Evolutionary conservation across 2,797 vertebrate species (phyloP).

Genomic region (Rousettus madagascariensis): DNA sequence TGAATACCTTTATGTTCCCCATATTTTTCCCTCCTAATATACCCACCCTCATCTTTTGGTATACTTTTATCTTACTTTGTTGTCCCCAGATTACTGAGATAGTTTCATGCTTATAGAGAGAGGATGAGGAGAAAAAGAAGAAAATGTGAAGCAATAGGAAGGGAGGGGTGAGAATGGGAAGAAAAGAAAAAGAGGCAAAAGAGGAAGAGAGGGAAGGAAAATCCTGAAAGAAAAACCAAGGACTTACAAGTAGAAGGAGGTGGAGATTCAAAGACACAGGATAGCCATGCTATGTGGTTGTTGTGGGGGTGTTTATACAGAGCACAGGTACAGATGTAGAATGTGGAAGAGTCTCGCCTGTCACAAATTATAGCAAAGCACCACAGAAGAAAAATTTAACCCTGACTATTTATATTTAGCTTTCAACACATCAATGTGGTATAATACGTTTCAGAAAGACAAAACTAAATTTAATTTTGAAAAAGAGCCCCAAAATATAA

Average conservation of each 20-base stretch:
- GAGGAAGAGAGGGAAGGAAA: background rate
- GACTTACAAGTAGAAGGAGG: background rate
- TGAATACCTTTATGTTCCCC: background rate
- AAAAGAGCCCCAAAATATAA: slow-evolving; percentile 3
- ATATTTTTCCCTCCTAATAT: background rate
- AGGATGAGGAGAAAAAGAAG: background rate
- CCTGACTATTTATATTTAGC: background rate
- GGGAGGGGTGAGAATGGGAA: background rate
- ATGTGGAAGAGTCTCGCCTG: background rate
- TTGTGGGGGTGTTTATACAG: fast-evolving
- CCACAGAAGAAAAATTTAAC: background rate
- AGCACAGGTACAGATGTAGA: fast-evolving
- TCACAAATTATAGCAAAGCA: background rate
- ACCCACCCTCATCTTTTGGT: background rate
- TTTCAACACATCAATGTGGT: background rate
- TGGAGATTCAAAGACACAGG: background rate
- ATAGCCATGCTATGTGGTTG: fast-evolving
- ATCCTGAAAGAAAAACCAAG: background rate
- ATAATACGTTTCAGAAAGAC: slow-evolving; percentile 14
- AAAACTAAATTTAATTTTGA: slow-evolving; percentile 35
- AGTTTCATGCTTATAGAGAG: background rate
- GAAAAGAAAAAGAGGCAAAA: background rate
- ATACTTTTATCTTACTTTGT: background rate
- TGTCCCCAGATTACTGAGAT: background rate
- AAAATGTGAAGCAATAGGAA: background rate